Conservation (phyloP, 92 coral and sea anemone genomes). For the Bergia sp. region DNA sequence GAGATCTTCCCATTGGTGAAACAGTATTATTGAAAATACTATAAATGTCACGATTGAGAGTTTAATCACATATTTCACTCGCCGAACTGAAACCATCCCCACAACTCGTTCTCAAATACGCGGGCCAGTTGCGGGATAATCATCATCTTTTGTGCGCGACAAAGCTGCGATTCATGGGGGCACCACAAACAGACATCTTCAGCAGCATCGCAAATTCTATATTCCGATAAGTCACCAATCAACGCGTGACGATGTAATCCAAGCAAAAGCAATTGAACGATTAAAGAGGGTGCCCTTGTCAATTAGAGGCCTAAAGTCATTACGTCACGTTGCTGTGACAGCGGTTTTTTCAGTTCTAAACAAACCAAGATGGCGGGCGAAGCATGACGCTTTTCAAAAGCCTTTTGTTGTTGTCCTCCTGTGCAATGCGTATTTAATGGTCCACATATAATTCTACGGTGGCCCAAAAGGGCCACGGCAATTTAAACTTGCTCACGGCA, state of each 20-base stretch:
- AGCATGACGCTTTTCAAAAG: no score
- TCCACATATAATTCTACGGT: no score
- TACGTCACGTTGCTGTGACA: no score
- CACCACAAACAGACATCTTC: neutral
- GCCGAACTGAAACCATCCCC: slow-evolving; percentile 41
- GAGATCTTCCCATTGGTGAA: slow-evolving; percentile 31
- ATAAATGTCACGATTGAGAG: slow-evolving; percentile 1
- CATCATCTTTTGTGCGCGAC: neutral
- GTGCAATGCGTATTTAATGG: no score
- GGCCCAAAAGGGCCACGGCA: no score
- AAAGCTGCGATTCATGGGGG: neutral
- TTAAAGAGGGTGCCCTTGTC: neutral
- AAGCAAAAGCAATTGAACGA: neutral
- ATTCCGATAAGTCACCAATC: neutral
- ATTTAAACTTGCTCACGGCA: no score
- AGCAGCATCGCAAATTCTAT: neutral
- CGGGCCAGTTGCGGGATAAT: neutral
- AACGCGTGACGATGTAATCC: no score
- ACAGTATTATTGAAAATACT: slow-evolving; percentile 11
- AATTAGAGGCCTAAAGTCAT: no score
- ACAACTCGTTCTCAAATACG: slow-evolving; percentile 3
- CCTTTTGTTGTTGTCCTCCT: no score
- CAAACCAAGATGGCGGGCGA: no score
- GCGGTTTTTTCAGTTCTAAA: no score
- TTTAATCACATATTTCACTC: slow-evolving; percentile 36